Evolutionary conservation across 92 coral and sea anemone species (phyloP).

Genomic region (Plumapathes pennacea): DNA sequence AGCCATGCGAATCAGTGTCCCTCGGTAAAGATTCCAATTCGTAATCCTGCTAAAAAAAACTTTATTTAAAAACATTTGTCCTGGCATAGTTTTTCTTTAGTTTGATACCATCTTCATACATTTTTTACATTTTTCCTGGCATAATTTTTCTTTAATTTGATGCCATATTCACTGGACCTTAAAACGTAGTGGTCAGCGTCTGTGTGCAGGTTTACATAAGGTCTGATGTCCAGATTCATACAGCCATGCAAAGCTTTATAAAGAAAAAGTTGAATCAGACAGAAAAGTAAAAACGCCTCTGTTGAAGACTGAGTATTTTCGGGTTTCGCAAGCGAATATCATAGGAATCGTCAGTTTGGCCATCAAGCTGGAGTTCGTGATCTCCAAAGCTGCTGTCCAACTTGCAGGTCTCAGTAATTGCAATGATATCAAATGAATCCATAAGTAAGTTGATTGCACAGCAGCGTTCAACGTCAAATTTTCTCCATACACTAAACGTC

Average conservation of each 20-base stretch:
- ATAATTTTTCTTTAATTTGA: conserved; percentile 2
- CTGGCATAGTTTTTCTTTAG: conserved; percentile 9
- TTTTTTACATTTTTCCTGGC: conserved; percentile 14
- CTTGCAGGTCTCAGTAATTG: conserved; percentile 39
- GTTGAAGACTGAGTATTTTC: conserved; percentile 7
- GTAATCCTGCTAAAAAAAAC: conserved; percentile 13
- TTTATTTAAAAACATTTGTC: conserved; percentile 17
- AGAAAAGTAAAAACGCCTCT: too few relatives aligned
- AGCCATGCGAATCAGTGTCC: too few relatives aligned
- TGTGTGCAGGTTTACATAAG: conserved; percentile 2
- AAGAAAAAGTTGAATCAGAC: too few relatives aligned
- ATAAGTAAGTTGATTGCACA: too few relatives aligned
- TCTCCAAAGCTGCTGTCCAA: conserved; percentile 33
- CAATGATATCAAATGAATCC: conserved; percentile 26
- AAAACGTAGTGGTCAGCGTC: conserved; percentile 2
- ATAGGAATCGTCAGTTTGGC: conserved; percentile 14
- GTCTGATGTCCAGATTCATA: not conserved
- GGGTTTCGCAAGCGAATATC: conserved; percentile 15
- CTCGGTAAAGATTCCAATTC: conserved; percentile 17
- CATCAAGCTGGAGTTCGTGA: conserved; percentile 20
- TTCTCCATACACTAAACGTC: too few relatives aligned
- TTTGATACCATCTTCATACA: not conserved
- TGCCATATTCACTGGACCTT: not conserved
- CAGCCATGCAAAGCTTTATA: conserved; percentile 25
- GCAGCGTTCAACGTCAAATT: too few relatives aligned